A percentile compares a stretch with the other conserved stretches of the same genome.
phyloP scores from a whole-genome alignment of 2,888 invertebrate species.

The Pocota personata region DNA sequence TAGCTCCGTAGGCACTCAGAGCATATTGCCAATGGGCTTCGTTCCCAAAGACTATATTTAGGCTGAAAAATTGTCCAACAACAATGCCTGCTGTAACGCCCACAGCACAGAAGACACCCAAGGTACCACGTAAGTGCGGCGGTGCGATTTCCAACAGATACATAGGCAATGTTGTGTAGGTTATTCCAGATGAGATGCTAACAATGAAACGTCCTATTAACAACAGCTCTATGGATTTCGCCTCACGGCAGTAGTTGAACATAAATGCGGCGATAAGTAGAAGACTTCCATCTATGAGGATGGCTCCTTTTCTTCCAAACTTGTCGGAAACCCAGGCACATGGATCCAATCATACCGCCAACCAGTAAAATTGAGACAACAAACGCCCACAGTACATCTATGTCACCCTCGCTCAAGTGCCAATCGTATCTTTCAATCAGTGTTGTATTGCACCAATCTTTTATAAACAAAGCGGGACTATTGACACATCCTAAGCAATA shows the following conservation, averaged over 20 bases:
- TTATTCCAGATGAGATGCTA: constrained; percentile 90
- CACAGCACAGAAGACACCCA: constrained; percentile 90
- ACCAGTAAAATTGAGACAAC: constrained; percentile 94
- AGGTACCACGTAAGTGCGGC: constrained; percentile 87
- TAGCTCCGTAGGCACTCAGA: constrained; percentile 87
- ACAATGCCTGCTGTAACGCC: constrained; percentile 80
- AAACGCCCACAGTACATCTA: constrained; percentile 90
- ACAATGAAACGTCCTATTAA: constrained; percentile 90
- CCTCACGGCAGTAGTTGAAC: constrained; percentile 86
- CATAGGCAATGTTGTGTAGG: constrained; percentile 93
- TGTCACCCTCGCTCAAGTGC: constrained; percentile 82
- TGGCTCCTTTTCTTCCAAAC: constrained; percentile 87
- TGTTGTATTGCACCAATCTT: constrained; percentile 88
- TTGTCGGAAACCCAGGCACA: constrained; percentile 88
- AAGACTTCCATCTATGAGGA: constrained; percentile 87
- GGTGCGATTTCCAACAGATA: constrained; percentile 95
- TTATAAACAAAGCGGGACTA: constrained; percentile 89
- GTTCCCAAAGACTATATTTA: constrained; percentile 83
- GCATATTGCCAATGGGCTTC: constrained; percentile 89
- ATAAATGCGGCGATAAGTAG: constrained; percentile 87
- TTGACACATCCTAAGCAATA: constrained; percentile 93
- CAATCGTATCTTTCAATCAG: constrained; percentile 85
- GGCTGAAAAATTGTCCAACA: constrained; percentile 79
- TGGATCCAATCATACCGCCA: constrained; percentile 93
- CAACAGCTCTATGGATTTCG: constrained; percentile 90